Conservation (phyloP, 2,888 invertebrate species). For the Drosophila antonietae region DNA sequence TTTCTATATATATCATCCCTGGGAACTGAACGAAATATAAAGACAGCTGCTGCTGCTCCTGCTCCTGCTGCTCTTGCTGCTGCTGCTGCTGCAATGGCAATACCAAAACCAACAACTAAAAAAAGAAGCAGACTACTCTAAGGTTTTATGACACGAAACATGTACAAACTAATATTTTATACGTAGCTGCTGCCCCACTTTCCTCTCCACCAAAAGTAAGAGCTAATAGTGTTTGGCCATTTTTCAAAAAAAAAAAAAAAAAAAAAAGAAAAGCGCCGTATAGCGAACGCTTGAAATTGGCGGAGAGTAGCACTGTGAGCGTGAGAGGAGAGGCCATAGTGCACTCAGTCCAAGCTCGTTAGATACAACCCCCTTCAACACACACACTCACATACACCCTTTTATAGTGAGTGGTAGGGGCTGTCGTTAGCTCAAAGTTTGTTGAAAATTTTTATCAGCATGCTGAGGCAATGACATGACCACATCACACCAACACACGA, state of each 20-base stretch:
- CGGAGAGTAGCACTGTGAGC: constrained; percentile 28
- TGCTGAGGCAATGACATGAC: constrained; percentile 77
- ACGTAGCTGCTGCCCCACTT: constrained; percentile 21
- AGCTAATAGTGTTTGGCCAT: constrained; percentile 80
- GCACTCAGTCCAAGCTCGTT: constrained; percentile 46
- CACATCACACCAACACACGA: constrained; percentile 68
- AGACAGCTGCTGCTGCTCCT: constrained; percentile 18
- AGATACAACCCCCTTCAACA: constrained; percentile 21
- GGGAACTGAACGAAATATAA: constrained; percentile 29
- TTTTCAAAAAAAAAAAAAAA: constrained; percentile 66
- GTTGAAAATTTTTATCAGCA: constrained; percentile 76
- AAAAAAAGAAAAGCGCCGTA: constrained; percentile 9
- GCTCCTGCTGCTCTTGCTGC: constrained; percentile 6
- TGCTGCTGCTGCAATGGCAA: constrained; percentile 26
- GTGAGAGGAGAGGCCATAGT: constrained; percentile 5
- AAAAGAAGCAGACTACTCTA: constrained; percentile 36
- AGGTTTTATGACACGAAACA: constrained; percentile 75
- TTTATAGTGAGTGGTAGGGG: constrained; percentile 24
- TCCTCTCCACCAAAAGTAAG: constrained; percentile 22
- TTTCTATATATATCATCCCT: constrained; percentile 16
- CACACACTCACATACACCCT: neutral
- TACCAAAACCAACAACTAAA: constrained; percentile 18
- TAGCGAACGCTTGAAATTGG: constrained; percentile 35
- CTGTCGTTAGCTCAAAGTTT: constrained; percentile 78
- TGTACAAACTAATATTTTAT: constrained; percentile 78